Evolutionary conservation across 53 echinoderm and acorn worm genomes (phyloP).

Genomic region (Astropecten irregularis): DNA sequence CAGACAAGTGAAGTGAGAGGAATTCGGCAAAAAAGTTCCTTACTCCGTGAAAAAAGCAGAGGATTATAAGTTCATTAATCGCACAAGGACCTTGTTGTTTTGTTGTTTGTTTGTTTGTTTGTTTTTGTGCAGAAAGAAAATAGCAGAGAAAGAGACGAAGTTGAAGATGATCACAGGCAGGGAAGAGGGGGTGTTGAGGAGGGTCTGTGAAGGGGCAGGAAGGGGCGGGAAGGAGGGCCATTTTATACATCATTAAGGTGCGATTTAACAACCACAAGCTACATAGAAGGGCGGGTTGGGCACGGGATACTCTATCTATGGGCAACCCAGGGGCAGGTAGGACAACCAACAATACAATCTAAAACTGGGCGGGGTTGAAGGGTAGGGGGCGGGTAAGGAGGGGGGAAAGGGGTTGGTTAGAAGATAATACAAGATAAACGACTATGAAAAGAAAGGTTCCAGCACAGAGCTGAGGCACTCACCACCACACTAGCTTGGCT

Average conservation of each 20-base stretch:
- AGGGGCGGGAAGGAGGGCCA: not conserved
- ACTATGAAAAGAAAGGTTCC: too few species aligned
- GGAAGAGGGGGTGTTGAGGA: not conserved
- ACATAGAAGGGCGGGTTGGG: not conserved
- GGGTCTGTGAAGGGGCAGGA: not conserved
- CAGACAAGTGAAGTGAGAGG: too few species aligned
- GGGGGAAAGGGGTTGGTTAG: conserved; percentile 17
- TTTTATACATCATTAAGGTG: conserved; percentile 22
- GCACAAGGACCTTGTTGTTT: too few species aligned
- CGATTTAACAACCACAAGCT: conserved; percentile 39
- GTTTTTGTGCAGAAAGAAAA: too few species aligned
- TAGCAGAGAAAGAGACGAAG: not conserved
- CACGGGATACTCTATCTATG: too few species aligned
- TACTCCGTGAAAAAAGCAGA: too few species aligned
- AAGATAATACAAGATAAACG: not conserved
- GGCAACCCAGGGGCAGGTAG: not conserved
- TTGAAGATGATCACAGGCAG: not conserved
- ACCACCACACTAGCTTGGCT: conserved; percentile 88
- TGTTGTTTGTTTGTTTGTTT: too few species aligned
- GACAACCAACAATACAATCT: not conserved
- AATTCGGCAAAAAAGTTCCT: too few species aligned
- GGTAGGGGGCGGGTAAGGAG: not conserved
- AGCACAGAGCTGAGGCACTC: conserved; percentile 66
- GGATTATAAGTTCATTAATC: too few species aligned
- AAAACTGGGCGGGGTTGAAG: not conserved